Evolutionary conservation across 2,797 vertebrate genomes (phyloP).

Genomic region (Champsocephalus esox): DNA sequence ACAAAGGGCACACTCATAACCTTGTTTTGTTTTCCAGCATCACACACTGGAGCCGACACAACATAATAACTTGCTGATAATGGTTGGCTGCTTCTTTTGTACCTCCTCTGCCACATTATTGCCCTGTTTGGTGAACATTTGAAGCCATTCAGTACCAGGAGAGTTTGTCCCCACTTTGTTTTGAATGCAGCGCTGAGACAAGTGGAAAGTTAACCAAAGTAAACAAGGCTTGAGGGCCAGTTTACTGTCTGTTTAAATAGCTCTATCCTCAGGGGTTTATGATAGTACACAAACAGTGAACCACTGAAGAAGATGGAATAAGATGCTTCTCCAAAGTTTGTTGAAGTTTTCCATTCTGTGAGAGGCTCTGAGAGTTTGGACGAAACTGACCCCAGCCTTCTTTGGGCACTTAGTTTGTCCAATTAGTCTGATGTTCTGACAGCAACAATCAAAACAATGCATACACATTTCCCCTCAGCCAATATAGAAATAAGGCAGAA

Average conservation of each 20-base stretch:
- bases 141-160: constrained; percentile 39
- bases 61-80: constrained; percentile 41
- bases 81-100: constrained; percentile 62
- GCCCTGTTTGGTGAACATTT: constrained; percentile 23
- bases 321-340: constrained; percentile 39
- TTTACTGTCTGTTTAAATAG: constrained; percentile 70
- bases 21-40: constrained; percentile 48
- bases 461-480: constrained; percentile 28
- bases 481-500: not conserved
- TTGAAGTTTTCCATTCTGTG: constrained; percentile 24
- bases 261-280: constrained; percentile 48
- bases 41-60: constrained; percentile 43
- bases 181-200: constrained; percentile 39
- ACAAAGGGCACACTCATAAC: constrained; percentile 55
- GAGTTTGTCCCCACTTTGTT: constrained; percentile 50
- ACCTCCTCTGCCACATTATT: constrained; percentile 18
- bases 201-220: constrained; percentile 57
- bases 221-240: constrained; percentile 59
- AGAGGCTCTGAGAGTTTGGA: constrained; percentile 43
- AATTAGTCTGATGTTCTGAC: constrained; percentile 31
- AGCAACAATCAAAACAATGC: constrained; percentile 45
- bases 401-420: constrained; percentile 23
- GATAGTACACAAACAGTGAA: constrained; percentile 38
- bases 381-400: constrained; percentile 43
- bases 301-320: constrained; percentile 39